Conservation (phyloP, 2,113 vertebrate species). For the Crotophaga sulcirostris region DNA sequence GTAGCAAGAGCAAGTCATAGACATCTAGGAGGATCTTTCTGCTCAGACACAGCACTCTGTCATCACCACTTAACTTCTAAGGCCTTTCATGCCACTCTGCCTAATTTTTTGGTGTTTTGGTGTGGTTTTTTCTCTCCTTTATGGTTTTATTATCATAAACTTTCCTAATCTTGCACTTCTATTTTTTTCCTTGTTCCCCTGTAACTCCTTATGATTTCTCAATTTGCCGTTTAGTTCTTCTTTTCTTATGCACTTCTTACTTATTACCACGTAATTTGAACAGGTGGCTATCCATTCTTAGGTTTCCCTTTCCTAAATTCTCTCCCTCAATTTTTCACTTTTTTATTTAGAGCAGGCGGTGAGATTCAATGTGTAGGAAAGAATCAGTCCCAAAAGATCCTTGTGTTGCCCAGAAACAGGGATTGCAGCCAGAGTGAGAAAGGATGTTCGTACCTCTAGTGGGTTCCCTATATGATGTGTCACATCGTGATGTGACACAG, state of each 20-base stretch:
- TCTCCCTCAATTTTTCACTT: neutral
- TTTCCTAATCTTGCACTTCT: neutral
- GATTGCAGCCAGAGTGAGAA: neutral
- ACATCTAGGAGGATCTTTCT: neutral
- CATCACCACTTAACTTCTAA: neutral
- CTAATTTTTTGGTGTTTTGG: neutral
- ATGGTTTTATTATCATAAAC: neutral
- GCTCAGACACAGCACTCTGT: neutral
- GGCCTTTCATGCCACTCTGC: neutral
- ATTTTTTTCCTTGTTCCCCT: neutral
- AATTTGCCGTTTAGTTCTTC: neutral
- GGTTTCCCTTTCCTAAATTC: neutral
- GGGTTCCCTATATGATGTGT: neutral
- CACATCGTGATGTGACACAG: neutral
- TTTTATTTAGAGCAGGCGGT: neutral
- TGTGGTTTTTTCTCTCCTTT: neutral
- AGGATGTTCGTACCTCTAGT: neutral
- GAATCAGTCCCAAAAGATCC: neutral
- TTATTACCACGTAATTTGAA: neutral
- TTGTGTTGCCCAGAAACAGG: neutral
- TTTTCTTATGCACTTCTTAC: neutral
- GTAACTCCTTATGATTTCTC: neutral
- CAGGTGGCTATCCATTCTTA: neutral
- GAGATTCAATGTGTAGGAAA: neutral
- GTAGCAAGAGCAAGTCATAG: neutral